Percentiles rank a stretch among this genome's conserved stretches.
phyloP scores from a whole-genome alignment of 2,797 vertebrate genomes.

The Oophaga sylvatica region DNA sequence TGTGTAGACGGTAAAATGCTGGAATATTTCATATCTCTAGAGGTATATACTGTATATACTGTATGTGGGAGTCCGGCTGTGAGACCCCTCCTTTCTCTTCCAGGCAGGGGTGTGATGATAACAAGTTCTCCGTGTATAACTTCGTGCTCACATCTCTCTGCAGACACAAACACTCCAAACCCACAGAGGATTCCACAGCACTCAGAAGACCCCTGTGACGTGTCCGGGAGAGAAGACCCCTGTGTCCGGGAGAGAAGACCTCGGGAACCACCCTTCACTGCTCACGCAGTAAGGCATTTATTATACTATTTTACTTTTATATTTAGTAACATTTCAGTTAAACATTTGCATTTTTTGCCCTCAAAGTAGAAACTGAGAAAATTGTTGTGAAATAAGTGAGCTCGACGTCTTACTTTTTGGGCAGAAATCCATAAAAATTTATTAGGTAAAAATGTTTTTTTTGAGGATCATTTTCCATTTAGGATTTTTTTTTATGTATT shows the following conservation, averaged over 20 bases:
- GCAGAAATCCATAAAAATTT: not conserved
- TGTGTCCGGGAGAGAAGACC: not conserved
- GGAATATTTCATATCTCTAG: too few species aligned
- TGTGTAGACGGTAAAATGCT: not conserved
- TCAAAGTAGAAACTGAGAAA: not conserved
- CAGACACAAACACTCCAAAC: not conserved
- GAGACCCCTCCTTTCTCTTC: constrained; percentile 27
- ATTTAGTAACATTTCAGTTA: not conserved
- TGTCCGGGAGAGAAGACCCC: not conserved
- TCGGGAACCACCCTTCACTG: not conserved
- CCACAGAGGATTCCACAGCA: not conserved
- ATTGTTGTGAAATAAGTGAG: not conserved
- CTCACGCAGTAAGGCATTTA: not conserved
- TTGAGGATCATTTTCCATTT: too few species aligned
- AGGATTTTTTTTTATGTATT: too few species aligned
- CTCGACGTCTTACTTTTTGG: not conserved
- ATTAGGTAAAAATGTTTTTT: too few species aligned
- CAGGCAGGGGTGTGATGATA: constrained; percentile 17
- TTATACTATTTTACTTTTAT: too few species aligned
- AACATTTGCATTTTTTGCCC: not conserved
- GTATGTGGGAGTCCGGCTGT: not conserved
- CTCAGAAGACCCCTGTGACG: not conserved
- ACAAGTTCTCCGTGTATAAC: constrained; percentile 22
- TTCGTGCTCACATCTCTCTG: not conserved
- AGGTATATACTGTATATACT: too few species aligned